Evolutionary conservation across 2,888 invertebrate species (phyloP).

Genomic region (Petrophora chlorosata): DNA sequence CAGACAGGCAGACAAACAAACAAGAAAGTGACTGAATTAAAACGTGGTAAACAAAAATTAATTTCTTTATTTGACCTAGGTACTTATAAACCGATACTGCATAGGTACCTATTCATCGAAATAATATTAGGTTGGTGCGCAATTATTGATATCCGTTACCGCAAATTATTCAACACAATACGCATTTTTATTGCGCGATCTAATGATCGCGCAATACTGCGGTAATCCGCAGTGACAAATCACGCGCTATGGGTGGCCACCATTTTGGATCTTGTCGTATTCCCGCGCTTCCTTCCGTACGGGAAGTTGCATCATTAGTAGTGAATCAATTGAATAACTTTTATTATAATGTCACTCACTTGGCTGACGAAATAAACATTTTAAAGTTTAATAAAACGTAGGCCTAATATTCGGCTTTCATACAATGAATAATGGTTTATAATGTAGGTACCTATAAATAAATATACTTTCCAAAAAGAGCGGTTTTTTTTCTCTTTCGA

Average conservation of each 20-base stretch:
- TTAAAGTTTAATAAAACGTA: neutral
- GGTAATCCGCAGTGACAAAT: constrained; percentile 62
- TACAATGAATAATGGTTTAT: no score
- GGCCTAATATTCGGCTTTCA: no score
- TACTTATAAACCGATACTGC: neutral
- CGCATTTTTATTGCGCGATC: constrained; percentile 24
- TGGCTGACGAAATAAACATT: neutral
- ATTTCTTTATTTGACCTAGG: no score
- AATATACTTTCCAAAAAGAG: no score
- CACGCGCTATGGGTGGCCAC: constrained; percentile 69
- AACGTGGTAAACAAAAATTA: no score
- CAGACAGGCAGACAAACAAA: no score
- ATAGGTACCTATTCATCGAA: neutral
- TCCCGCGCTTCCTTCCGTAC: constrained; percentile 54
- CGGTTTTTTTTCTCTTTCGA: no score
- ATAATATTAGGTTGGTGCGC: neutral
- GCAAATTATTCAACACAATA: constrained; percentile 29
- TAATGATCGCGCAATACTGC: constrained; percentile 38
- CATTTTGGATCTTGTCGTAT: constrained; percentile 56
- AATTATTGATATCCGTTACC: constrained; percentile 21
- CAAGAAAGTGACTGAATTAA: no score
- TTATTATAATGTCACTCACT: constrained; percentile 2
- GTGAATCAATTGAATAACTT: constrained; percentile 31
- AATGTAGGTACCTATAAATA: no score
- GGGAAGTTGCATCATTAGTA: constrained; percentile 55